Percentiles rank a stretch among this genome's conserved stretches.
Evolutionary conservation across 2,888 invertebrate genomes (phyloP).

Genomic region (Eristalinus sepulchralis): DNA sequence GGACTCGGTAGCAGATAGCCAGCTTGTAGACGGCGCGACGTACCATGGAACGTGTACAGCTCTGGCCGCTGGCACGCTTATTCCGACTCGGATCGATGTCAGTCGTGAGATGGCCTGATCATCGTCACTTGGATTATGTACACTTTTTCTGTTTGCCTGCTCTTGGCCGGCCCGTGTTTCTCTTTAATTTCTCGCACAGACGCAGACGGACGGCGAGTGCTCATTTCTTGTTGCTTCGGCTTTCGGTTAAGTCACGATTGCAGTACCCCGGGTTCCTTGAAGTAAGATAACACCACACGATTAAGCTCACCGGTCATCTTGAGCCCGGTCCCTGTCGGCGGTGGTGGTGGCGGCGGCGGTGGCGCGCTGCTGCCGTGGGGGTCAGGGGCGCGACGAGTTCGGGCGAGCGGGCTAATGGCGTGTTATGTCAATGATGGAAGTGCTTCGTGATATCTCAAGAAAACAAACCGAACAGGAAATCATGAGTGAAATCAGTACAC

Average conservation of each 20-base stretch:
- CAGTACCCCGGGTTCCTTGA: constrained; percentile 48
- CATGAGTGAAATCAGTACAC: constrained; percentile 69
- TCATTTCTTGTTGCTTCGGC: background rate
- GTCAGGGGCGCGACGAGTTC: background rate
- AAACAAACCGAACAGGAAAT: constrained; percentile 68
- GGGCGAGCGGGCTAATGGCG: constrained; percentile 56
- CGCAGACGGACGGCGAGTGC: constrained; percentile 12
- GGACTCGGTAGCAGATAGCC: constrained; percentile 62
- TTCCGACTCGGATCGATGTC: constrained; percentile 71
- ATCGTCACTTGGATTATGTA: constrained; percentile 66
- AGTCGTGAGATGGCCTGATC: constrained; percentile 71
- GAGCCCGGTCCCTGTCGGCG: background rate
- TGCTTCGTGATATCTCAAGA: constrained; percentile 60
- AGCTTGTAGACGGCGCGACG: constrained; percentile 38
- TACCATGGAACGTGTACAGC: constrained; percentile 49
- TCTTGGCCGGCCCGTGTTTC: constrained; percentile 20
- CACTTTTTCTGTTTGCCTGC: constrained; percentile 6
- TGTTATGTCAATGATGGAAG: constrained; percentile 64
- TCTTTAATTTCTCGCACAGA: constrained; percentile 65
- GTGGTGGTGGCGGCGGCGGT: background rate
- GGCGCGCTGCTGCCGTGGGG: background rate
- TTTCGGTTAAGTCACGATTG: constrained; percentile 67
- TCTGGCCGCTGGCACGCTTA: constrained; percentile 69
- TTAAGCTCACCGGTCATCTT: constrained; percentile 65
- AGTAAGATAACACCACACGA: constrained; percentile 70